phyloP scores from a whole-genome alignment of 1,140 invertebrate genomes.

The Scaptomyza graminum region DNA sequence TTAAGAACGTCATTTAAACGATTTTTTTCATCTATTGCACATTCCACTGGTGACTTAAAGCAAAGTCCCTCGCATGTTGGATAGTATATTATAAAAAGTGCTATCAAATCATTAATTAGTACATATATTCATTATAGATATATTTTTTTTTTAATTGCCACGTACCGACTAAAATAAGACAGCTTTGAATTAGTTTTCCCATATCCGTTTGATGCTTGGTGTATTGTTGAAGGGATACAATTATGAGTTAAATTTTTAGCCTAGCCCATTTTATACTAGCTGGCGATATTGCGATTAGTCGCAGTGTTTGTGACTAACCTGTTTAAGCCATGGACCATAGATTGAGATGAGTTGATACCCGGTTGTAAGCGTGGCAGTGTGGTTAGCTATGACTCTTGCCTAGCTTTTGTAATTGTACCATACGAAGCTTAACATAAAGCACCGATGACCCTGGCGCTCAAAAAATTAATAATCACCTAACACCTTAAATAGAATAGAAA shows the following conservation, averaged over 20 bases:
- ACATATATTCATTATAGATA: too few species aligned
- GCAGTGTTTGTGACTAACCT: not conserved
- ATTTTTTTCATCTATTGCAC: too few species aligned
- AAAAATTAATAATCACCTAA: slow-evolving; percentile 28
- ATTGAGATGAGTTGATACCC: not conserved
- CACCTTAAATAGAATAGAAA: too few species aligned
- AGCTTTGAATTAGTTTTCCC: not conserved
- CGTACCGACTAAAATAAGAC: not conserved
- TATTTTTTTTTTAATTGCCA: not conserved
- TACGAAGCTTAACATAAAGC: slow-evolving; percentile 24
- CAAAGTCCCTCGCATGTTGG: too few species aligned
- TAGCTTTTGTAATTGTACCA: slow-evolving; percentile 44
- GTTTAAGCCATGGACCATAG: too few species aligned
- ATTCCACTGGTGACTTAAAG: too few species aligned
- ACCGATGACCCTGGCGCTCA: slow-evolving; percentile 6
- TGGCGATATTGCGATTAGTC: not conserved
- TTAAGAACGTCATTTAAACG: too few species aligned
- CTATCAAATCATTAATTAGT: too few species aligned
- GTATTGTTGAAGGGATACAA: not conserved
- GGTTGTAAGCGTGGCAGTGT: slow-evolving; percentile 17
- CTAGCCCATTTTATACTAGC: too few species aligned
- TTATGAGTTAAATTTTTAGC: not conserved
- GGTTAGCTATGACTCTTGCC: slow-evolving; percentile 50
- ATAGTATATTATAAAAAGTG: too few species aligned
- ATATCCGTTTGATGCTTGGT: not conserved